Conservation (phyloP, 2,113 vertebrate genomes). For the Crypturellus undulatus region DNA sequence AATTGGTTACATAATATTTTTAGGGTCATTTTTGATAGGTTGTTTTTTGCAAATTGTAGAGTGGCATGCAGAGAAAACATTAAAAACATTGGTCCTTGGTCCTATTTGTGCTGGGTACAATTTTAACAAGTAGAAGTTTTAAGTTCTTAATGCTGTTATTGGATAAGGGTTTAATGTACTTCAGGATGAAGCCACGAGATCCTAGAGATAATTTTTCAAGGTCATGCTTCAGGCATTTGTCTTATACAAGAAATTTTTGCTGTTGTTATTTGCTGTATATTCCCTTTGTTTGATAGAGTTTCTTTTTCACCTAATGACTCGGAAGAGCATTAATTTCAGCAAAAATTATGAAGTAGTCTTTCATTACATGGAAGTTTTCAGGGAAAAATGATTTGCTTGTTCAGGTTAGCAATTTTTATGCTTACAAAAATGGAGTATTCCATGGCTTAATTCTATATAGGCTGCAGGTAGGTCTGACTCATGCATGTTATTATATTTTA, state of each 20-base stretch:
- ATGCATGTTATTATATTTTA: neutral
- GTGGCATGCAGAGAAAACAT: neutral
- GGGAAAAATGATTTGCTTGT: neutral
- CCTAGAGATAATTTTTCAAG: neutral
- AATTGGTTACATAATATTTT: neutral
- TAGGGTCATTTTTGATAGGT: accelerated
- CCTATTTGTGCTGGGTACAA: neutral
- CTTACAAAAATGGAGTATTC: neutral
- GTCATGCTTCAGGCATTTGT: neutral
- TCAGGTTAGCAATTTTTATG: neutral
- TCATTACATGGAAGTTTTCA: neutral
- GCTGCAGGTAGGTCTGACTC: neutral
- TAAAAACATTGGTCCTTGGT: neutral
- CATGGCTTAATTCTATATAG: neutral
- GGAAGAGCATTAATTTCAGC: neutral
- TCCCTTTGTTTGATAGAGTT: neutral
- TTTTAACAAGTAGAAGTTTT: neutral
- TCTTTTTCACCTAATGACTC: neutral
- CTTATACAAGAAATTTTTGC: neutral
- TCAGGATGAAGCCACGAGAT: neutral
- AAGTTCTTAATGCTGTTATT: neutral
- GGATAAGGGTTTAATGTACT: neutral
- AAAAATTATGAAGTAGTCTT: neutral
- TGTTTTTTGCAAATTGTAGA: neutral
- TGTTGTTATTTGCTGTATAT: neutral